Conservation (phyloP, 2,113 vertebrate species). For the Ctenomys sociabilis region DNA sequence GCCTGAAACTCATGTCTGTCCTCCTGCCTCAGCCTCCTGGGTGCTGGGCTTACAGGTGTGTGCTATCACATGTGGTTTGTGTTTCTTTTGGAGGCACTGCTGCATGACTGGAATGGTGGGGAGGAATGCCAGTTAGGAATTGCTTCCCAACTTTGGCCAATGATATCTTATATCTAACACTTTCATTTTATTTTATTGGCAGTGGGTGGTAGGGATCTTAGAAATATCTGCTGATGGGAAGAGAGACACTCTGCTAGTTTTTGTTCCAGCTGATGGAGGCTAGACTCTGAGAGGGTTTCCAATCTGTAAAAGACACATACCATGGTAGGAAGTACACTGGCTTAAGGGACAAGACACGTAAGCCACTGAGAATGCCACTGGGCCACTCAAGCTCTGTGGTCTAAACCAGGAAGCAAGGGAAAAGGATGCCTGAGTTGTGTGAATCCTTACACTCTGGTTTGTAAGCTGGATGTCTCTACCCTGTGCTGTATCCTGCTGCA, state of each 20-base stretch:
- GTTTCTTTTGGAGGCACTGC: neutral
- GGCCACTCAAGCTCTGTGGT: neutral
- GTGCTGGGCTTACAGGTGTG: neutral
- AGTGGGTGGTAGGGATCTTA: neutral
- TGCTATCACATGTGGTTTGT: neutral
- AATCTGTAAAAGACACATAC: neutral
- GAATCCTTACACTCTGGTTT: neutral
- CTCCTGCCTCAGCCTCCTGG: neutral
- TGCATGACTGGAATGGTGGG: neutral
- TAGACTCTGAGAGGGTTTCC: neutral
- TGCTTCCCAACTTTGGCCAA: neutral
- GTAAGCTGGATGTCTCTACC: neutral
- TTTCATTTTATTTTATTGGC: neutral
- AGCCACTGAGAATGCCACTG: neutral
- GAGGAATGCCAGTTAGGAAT: neutral
- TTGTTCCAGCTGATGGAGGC: neutral
- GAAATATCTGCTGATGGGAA: slow-evolving; percentile 13
- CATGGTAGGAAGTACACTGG: neutral
- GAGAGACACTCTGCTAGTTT: slow-evolving; percentile 28
- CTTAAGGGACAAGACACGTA: neutral
- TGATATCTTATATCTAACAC: neutral
- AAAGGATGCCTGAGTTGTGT: neutral
- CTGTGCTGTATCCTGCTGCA: neutral
- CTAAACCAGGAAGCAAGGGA: neutral
- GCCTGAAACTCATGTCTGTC: neutral